Evolutionary conservation across 2,888 invertebrate species (phyloP), one percentile per base, ranked within the genome.

Genomic region (Chrysolina oricalcia): DNA sequence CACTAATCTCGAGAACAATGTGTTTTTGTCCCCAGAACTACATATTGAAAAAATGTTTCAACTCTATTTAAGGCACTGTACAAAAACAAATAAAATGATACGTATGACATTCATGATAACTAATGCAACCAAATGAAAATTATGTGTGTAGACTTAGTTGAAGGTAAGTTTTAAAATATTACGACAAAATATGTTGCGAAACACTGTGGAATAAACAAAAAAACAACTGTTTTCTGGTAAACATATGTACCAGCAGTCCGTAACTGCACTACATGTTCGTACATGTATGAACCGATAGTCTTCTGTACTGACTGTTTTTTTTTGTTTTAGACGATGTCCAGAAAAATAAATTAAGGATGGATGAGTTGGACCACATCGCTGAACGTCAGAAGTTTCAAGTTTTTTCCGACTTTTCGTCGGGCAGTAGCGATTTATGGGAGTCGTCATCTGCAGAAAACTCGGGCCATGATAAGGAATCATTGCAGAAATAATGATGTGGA

Each of bases 241-340:
- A 63, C 63, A 63, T 63, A 63, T 63, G 63, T 63, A 63, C 63
- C 63, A 63, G 63, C 15, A 63, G 63, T 63, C 63, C 63, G 35
- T 63, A 63, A 63, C 13, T 63, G 62, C 23, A 62, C 63, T 40
- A 63, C 6, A 63, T 63, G n/a, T 40, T 27, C 27, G 63, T 35
- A 35, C 63, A 63, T 63, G 35, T 63, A 35, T 63, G 63, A 27
- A 35, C 63, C 40, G 65, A 43, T 65, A 65, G 41, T 65, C 43
- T 65, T 43, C 41, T 41, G 65, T 43, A 65, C 17, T 65, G 63
- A 48, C 43, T 43, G 43, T 62, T 62, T 27, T n/a, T 65, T 41
- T 65, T 65, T 65, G 65, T 65, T 65, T 41, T 41, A 65, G 65
- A 65, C 65, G n/a, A 65, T 64, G 64, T 41, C 64, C 19, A 64